phyloP scores from a whole-genome alignment of 2,113 vertebrate species.

The Brachypodius melanocephalos region DNA sequence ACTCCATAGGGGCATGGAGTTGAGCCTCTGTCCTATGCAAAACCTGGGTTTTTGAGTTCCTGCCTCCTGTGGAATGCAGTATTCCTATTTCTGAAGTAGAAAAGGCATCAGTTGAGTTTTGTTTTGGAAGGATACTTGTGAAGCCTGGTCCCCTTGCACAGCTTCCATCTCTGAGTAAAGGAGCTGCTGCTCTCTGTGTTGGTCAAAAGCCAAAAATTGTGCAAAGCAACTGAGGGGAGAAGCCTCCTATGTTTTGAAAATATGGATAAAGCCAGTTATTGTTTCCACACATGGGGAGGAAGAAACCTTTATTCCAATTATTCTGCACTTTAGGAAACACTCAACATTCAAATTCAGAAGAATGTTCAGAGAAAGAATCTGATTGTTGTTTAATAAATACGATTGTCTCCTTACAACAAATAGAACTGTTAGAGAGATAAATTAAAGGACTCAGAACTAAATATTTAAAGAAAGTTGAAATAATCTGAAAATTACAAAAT shows the following conservation, averaged over 20 bases:
- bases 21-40: background rate
- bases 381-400: background rate
- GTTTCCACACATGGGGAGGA: background rate
- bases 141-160: background rate
- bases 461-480: background rate
- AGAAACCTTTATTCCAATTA: background rate
- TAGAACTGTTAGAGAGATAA: background rate
- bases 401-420: background rate
- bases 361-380: background rate
- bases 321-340: background rate
- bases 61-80: background rate
- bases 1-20: background rate
- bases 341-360: background rate
- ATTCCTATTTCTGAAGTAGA: background rate
- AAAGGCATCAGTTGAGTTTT: background rate
- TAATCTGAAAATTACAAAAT: background rate
- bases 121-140: background rate
- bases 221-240: background rate
- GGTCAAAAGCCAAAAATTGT: background rate
- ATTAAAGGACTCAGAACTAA: background rate
- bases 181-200: background rate
- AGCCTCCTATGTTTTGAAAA: background rate
- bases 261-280: background rate
- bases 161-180: background rate
- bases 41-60: background rate